Evolutionary conservation across 2,888 invertebrate species (phyloP).

Genomic region (Alviniconcha strummeri): DNA sequence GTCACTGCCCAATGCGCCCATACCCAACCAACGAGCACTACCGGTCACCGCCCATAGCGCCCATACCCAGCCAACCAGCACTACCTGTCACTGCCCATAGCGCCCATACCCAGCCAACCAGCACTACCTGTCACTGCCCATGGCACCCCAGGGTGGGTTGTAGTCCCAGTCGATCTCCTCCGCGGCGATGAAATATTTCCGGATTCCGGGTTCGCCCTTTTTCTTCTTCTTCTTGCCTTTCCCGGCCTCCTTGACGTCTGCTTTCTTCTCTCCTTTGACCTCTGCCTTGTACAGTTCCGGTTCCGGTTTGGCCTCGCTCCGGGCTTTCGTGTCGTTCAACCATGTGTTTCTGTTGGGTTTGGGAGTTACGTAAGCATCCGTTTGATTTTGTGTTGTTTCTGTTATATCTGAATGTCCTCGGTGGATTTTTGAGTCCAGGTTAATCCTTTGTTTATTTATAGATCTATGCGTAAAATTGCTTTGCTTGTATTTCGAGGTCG

Average conservation of each 20-base stretch:
- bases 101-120: neutral
- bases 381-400: neutral
- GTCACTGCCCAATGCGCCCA: no score
- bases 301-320: neutral
- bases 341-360: neutral
- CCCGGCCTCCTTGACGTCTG: neutral
- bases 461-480: no score
- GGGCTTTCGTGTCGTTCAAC: neutral
- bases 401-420: neutral
- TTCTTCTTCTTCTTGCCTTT: constrained; percentile 19
- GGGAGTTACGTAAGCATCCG: neutral
- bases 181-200: constrained; percentile 51
- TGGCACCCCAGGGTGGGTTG: constrained; percentile 38
- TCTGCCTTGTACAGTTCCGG: constrained; percentile 1
- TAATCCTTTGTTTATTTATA: no score
- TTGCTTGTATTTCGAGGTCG: no score
- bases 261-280: neutral
- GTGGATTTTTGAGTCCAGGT: neutral
- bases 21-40: no score
- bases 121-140: neutral
- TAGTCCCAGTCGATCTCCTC: constrained; percentile 54
- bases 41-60: no score
- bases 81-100: neutral
- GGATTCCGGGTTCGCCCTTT: constrained; percentile 3
- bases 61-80: neutral